phyloP scores from a whole-genome alignment of 2,113 vertebrate genomes.

The Pelecanoides urinatrix region DNA sequence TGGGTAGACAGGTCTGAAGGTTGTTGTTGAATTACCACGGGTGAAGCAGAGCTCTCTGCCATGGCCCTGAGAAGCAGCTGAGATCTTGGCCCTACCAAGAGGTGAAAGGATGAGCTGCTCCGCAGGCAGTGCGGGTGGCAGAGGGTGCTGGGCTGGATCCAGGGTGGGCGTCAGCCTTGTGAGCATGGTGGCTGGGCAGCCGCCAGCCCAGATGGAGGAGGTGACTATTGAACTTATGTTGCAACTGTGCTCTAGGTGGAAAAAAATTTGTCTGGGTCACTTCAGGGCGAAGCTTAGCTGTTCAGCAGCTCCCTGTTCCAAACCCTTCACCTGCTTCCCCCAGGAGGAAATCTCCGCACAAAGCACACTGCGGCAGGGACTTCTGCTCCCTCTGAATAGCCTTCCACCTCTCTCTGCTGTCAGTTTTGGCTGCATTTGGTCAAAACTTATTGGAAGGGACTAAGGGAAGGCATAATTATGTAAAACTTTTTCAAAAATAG shows the following conservation, averaged over 20 bases:
- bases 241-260: constrained; percentile 21
- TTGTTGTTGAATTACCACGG: background rate
- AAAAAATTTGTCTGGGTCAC: constrained; percentile 3
- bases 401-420: background rate
- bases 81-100: background rate
- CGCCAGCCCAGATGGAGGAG: background rate
- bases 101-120: background rate
- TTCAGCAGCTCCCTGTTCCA: background rate
- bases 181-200: background rate
- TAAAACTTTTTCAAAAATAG: background rate
- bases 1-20: background rate
- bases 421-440: background rate
- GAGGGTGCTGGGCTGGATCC: background rate
- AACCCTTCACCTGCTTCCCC: background rate
- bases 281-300: constrained; percentile 18
- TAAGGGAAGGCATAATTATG: background rate
- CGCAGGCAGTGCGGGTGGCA: background rate
- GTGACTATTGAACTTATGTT: background rate
- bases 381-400: background rate
- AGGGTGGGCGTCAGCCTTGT: background rate
- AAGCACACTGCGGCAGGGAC: accelerated
- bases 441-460: background rate
- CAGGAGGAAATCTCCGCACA: background rate
- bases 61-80: background rate
- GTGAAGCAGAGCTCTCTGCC: background rate